Base-by-base conservation (phyloP, 2,797 vertebrate genomes). In the Gorsachius magnificus region DNA sequence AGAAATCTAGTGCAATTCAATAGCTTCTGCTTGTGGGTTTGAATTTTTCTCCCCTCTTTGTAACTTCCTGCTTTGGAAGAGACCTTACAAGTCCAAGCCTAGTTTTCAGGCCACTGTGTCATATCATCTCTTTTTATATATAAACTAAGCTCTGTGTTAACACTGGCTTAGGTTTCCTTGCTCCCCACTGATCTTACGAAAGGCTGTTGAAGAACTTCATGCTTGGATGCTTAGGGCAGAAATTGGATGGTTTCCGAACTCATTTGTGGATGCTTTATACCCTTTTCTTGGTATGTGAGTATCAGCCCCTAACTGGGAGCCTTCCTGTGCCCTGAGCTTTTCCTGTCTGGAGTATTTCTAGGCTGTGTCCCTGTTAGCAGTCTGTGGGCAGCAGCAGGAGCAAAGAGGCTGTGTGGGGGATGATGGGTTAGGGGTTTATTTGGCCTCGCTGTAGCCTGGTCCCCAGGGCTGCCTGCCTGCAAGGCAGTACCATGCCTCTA, bases 31-130 rank as follows among this genome's bases (percentile, higher is more conserved):
- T 86, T 74, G 9, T 51, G 68, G 46, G 25, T 83, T 96, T 93
- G n/a, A 61, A 7, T 77, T 83, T 87, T 85, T 71, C 53, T 92
- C 22, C 36, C 15, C 21, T 11, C 31, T 85, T 69, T 4, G 5
- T 87, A 75, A 80, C 87, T 85, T 92, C 28, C 45, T 68, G 84
- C 57, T 89, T 87, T 92, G 69, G 68, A 95, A 75, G n/a, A 83
- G 45, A 75, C 20, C 51, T 87, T 88, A 43, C 41, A 57, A 87
- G 11, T 57, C 41, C n/a, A 75, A 71, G 75, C 51, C 46, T 87
- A 33, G 54, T 83, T 93, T 92, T 87, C 60, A 92, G 75, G 57
- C 56, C 46, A 25, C 35, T 63, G 22, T 89, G n/a, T 68, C 3
- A 0, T 82, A 56, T 89, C 14, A 75, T 60, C 33, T 51, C 87